Base-by-base conservation (phyloP, 2,888 invertebrate genomes). In the Galerucella calmariensis region DNA sequence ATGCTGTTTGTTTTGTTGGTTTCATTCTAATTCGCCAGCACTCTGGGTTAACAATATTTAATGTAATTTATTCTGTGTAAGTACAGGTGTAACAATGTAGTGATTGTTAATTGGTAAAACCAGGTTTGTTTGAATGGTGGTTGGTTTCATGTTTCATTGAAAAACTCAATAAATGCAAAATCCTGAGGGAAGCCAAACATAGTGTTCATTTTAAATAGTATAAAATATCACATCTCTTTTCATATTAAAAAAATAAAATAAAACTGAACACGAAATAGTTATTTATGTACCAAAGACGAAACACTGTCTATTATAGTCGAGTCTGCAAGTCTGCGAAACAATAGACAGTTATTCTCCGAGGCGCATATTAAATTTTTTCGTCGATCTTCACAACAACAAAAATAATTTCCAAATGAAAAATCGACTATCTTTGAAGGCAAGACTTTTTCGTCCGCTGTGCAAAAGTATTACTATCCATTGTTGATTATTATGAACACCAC, bases 221-320 rank as follows among this genome's bases (percentile, higher is more conserved):
- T 86, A 87, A 87, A 87, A 87, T 87, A 87, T 87, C 87, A 87
- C 87, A 87, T 87, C 84, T 85, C 80, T 84, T 86, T 85, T 82
- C 83, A 84, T 83, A 84, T 82, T 85, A 84, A 85, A 83, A 84
- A 83, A 82, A 81, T 80, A 81, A 81, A 41, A 59, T 24, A 81
- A 78, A 79, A 83, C 83, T 86, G 85, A 85, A 85, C 84, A 85
- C 85, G 83, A 72, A 46, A 46, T 46, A 46, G 46, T 46, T 46
- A 46, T 46, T 46, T 46, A 46, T 46, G 46, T 12, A 62, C 62
- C 62, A 62, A 62, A 20, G 62, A 24, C 24, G 62, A 16, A 62
- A 62, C 27, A n/a, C 16, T 62, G 62, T 62, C 20, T 62, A 62
- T 62, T 62, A 62, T 24, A 62, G 62, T 27, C 62, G 62, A 62